A percentile compares a stretch with the other conserved stretches of the same genome.
Conservation (phyloP, 53 echinoderm and acorn worm genomes). For the Patiria pectinifera region DNA sequence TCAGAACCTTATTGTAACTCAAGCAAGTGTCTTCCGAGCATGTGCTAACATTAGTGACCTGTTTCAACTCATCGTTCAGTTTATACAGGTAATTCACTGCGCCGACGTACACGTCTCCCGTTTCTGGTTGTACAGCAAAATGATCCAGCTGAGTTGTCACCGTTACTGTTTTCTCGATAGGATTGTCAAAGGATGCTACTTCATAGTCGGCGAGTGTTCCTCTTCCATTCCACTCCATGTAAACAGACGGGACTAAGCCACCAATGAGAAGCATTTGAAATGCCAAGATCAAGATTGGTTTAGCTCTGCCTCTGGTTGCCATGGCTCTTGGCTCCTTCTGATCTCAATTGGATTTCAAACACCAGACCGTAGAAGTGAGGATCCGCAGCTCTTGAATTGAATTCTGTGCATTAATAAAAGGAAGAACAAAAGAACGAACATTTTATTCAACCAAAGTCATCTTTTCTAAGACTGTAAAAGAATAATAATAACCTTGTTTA, state of each 20-base stretch:
- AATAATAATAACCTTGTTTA: too few relatives aligned
- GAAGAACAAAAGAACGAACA: background rate
- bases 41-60: slow-evolving; percentile 21
- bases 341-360: background rate
- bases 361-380: background rate
- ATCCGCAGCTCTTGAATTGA: background rate
- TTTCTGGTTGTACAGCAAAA: slow-evolving; percentile 35
- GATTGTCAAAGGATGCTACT: slow-evolving; percentile 47
- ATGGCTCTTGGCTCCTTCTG: background rate
- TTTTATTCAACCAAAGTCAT: too few relatives aligned
- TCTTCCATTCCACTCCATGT: slow-evolving; percentile 16
- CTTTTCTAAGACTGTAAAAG: too few relatives aligned
- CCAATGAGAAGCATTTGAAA: background rate
- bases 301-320: background rate
- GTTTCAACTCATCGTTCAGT: slow-evolving; percentile 33
- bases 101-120: slow-evolving; percentile 57
- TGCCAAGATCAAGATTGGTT: background rate
- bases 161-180: background rate
- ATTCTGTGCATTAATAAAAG: background rate
- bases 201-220: slow-evolving; percentile 17
- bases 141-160: slow-evolving; percentile 48
- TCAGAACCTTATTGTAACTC: slow-evolving; percentile 68
- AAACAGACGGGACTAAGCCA: slow-evolving; percentile 9
- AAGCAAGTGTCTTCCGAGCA: background rate
- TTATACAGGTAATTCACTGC: slow-evolving; percentile 52